Evolutionary conservation across 2,797 vertebrate species (phyloP).

Genomic region (Microctenopoma steveboyesi): DNA sequence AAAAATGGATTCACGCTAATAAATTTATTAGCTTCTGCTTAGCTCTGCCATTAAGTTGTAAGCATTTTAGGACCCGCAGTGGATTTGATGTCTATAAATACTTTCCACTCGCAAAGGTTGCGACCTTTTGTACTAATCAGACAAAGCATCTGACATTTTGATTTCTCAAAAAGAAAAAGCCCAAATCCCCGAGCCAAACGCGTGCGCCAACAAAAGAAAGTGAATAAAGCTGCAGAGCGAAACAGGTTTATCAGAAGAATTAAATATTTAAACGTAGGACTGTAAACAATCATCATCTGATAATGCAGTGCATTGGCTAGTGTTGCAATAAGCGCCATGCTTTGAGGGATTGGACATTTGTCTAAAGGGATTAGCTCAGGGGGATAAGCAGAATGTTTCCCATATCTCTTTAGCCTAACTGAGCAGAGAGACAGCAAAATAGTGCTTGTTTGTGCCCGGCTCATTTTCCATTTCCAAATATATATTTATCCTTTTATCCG

Average conservation of each 20-base stretch:
- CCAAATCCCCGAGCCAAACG: background rate
- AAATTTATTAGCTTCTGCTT: no score
- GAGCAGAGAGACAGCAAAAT: slow-evolving; percentile 58
- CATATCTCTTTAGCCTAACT: slow-evolving; percentile 67
- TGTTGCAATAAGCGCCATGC: slow-evolving; percentile 57
- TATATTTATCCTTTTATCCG: slow-evolving; percentile 66
- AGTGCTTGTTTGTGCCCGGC: slow-evolving; percentile 62
- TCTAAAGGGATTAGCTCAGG: slow-evolving; percentile 75
- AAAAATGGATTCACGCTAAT: background rate
- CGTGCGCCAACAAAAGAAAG: background rate
- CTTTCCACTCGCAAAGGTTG: slow-evolving; percentile 10
- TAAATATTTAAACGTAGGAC: slow-evolving; percentile 26
- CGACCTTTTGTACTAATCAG: slow-evolving; percentile 44
- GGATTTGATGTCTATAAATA: slow-evolving; percentile 6
- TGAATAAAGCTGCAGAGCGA: background rate
- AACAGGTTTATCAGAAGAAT: slow-evolving; percentile 22
- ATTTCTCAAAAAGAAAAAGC: background rate
- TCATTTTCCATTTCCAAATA: slow-evolving; percentile 68
- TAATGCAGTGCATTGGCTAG: slow-evolving; percentile 40
- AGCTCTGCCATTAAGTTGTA: background rate
- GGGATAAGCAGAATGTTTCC: slow-evolving; percentile 72
- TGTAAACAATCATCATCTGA: slow-evolving; percentile 57
- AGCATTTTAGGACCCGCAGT: background rate
- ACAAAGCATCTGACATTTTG: slow-evolving; percentile 25
- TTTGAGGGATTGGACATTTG: slow-evolving; percentile 72